Conservation (phyloP, 2,888 invertebrate genomes). For the Operophtera brumata region DNA sequence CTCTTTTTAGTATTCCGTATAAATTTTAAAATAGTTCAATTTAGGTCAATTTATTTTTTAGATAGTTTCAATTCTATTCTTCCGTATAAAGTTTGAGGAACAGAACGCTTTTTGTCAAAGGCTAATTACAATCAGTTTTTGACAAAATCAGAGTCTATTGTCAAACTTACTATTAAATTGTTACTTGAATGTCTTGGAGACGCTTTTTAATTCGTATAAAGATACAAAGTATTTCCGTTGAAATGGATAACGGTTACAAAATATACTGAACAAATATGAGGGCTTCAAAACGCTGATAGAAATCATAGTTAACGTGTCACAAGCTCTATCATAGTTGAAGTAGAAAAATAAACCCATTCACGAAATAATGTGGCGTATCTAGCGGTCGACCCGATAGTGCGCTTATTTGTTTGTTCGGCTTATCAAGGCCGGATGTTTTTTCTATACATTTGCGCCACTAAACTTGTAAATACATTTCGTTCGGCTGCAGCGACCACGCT, state of each 20-base stretch:
- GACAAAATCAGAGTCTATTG: no score
- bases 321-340: constrained; percentile 44
- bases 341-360: constrained; percentile 65
- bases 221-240: background rate
- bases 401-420: constrained; percentile 78
- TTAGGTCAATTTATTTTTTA: no score
- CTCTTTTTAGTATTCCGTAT: no score
- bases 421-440: constrained; percentile 81
- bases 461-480: constrained; percentile 66
- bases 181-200: no score
- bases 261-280: constrained; percentile 6
- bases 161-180: no score
- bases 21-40: no score
- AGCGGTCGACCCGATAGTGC: constrained; percentile 76
- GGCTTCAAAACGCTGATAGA: constrained; percentile 6
- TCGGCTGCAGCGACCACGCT: constrained; percentile 58
- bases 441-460: constrained; percentile 77
- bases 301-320: constrained; percentile 19
- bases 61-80: no score
- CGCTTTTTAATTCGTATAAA: background rate
- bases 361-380: constrained; percentile 68
- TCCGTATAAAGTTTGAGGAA: no score
- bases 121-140: no score
- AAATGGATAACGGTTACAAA: constrained; percentile 1
- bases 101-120: no score